Percentiles rank a stretch among this genome's conserved stretches.
Conservation (phyloP, 2,797 vertebrate genomes). For the Darevskia mixta region DNA sequence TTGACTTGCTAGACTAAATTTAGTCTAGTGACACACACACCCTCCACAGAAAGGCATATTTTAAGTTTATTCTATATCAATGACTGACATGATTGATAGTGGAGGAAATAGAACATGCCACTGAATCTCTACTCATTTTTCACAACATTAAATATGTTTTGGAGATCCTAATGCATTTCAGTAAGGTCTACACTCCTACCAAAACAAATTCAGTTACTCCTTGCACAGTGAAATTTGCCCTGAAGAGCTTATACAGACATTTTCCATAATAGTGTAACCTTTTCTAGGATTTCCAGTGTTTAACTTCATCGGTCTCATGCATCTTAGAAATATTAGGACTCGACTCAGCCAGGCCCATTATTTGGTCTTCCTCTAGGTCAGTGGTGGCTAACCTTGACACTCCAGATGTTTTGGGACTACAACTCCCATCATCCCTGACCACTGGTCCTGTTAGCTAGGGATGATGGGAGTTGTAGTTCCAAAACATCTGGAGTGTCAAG, state of each 20-base stretch:
- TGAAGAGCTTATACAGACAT: background rate
- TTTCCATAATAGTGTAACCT: background rate
- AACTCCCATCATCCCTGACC: no score
- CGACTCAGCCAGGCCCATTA: background rate
- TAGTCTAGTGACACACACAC: background rate
- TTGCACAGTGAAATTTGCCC: background rate
- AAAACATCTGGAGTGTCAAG: no score
- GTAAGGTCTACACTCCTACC: constrained; percentile 9
- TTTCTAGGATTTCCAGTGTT: background rate
- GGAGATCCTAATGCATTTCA: constrained; percentile 15
- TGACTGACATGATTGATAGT: constrained; percentile 24
- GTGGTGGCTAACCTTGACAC: no score
- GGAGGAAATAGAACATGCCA: background rate
- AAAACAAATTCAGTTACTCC: background rate
- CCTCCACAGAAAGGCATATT: constrained; percentile 15
- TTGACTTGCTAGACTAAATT: background rate
- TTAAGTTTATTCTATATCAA: background rate
- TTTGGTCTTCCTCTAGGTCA: background rate
- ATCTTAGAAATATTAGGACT: background rate
- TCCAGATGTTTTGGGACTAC: no score
- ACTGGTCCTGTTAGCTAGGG: no score
- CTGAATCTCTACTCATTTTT: constrained; percentile 41
- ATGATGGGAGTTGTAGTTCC: no score
- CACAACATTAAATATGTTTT: constrained; percentile 6
- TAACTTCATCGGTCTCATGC: background rate